Evolutionary conservation across 2,797 vertebrate genomes (phyloP).

Genomic region (Rhynchonycteris naso): DNA sequence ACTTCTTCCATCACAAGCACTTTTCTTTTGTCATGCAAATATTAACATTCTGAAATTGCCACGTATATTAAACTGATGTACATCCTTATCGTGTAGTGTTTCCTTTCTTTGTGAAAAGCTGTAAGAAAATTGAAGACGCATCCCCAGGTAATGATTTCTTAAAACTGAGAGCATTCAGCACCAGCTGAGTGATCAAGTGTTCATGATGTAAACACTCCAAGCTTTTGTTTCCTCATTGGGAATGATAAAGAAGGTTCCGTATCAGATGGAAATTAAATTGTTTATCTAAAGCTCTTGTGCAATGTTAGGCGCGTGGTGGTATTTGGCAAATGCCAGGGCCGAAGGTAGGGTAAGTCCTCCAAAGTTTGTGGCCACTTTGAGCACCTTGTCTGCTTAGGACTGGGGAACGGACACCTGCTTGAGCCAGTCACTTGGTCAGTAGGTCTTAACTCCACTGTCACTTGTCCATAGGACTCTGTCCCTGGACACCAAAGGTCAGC

Average conservation of each 20-base stretch:
- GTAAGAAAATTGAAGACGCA: neutral
- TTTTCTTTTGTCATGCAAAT: neutral
- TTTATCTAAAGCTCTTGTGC: neutral
- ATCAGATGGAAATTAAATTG: neutral
- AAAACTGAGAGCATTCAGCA: neutral
- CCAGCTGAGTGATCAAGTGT: neutral
- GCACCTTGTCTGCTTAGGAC: neutral
- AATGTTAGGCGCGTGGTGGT: too few species aligned
- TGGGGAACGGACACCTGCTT: neutral
- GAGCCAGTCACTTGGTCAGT: neutral
- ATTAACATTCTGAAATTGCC: neutral
- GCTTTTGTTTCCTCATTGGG: neutral
- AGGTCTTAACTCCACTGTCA: neutral
- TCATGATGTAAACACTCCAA: neutral
- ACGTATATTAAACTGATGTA: neutral
- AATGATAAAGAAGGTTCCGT: neutral
- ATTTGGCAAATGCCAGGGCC: neutral
- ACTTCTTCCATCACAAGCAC: neutral
- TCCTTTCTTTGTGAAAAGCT: conserved; percentile 36
- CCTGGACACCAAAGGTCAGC: neutral
- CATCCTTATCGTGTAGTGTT: neutral
- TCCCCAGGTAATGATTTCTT: neutral
- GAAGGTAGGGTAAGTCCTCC: neutral
- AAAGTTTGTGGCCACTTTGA: neutral
- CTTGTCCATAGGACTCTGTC: neutral